Percentiles rank a stretch among this genome's conserved stretches.
Evolutionary conservation across 2,888 invertebrate species (phyloP).

Genomic region (Limnephilus auricula): DNA sequence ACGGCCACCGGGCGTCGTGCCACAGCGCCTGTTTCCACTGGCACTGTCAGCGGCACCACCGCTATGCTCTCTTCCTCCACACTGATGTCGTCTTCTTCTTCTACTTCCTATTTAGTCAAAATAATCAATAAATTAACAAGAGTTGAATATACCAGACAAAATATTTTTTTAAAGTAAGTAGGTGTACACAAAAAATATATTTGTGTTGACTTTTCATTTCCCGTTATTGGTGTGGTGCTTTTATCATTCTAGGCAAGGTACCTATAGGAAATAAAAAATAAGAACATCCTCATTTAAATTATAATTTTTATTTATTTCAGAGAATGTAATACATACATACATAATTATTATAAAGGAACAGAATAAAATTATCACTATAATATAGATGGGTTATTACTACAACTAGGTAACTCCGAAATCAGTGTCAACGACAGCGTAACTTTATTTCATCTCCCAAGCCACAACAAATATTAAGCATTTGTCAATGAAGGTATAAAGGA

Average conservation of each 20-base stretch:
- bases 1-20: conserved; percentile 75
- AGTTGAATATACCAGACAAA: background rate
- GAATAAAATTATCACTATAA: background rate
- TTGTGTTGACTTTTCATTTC: too few relatives aligned
- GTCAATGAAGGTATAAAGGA: too few relatives aligned
- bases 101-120: conserved; percentile 47
- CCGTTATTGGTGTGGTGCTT: background rate
- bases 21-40: conserved; percentile 71
- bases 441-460: too few relatives aligned
- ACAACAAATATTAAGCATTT: too few relatives aligned
- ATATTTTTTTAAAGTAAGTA: background rate
- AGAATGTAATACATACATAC: background rate
- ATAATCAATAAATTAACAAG: conserved; percentile 4
- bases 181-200: too few relatives aligned
- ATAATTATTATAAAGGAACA: background rate
- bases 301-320: background rate
- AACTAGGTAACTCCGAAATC: too few relatives aligned
- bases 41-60: conserved; percentile 67
- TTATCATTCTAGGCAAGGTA: background rate
- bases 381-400: too few relatives aligned
- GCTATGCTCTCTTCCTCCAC: conserved; percentile 69
- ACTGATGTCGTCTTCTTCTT: conserved; percentile 35
- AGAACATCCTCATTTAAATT: background rate
- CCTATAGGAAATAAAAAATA: background rate
- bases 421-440: too few relatives aligned